Conservation (phyloP, 2,888 invertebrate species). For the Epistrophe eligans region DNA sequence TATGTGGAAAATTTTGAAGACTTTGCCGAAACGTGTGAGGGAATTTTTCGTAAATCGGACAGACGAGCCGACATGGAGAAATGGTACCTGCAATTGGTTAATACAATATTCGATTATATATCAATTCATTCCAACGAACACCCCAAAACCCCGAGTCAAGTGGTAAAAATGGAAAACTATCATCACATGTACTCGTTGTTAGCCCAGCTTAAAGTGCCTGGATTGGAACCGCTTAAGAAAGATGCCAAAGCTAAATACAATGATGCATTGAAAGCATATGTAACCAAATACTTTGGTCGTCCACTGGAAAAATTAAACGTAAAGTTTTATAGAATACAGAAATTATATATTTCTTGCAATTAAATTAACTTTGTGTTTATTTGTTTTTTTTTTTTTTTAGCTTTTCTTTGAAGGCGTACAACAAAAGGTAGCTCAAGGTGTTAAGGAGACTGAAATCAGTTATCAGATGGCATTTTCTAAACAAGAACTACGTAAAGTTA, state of each 20-base stretch:
- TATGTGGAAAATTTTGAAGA: constrained; percentile 96
- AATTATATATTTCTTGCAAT: constrained; percentile 2
- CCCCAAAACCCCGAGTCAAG: constrained; percentile 95
- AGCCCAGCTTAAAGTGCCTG: constrained; percentile 94
- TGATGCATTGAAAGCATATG: constrained; percentile 95
- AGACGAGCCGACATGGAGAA: constrained; percentile 96
- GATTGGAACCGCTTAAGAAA: constrained; percentile 93
- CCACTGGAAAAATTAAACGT: constrained; percentile 96
- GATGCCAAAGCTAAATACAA: constrained; percentile 95
- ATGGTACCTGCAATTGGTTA: constrained; percentile 93
- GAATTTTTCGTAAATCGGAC: constrained; percentile 93
- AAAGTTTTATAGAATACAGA: constrained; percentile 79
- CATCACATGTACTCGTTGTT: constrained; percentile 95
- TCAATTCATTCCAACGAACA: constrained; percentile 91
- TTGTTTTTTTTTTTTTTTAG: constrained; percentile 85
- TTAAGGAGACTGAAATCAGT: constrained; percentile 98
- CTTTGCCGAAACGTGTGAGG: constrained; percentile 94
- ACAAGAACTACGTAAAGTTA: constrained; percentile 97
- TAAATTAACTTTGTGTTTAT: constrained; percentile 24
- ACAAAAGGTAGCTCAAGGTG: constrained; percentile 95
- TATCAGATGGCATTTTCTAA: constrained; percentile 99
- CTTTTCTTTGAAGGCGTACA: constrained; percentile 98
- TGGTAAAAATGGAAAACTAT: constrained; percentile 98
- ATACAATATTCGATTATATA: constrained; percentile 93
- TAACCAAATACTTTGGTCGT: constrained; percentile 96